These are phyloP conservation scores for Pomacea canaliculata DNA, from an alignment of 2,888 invertebrate species.

Conservation along the genomic window DNA sequence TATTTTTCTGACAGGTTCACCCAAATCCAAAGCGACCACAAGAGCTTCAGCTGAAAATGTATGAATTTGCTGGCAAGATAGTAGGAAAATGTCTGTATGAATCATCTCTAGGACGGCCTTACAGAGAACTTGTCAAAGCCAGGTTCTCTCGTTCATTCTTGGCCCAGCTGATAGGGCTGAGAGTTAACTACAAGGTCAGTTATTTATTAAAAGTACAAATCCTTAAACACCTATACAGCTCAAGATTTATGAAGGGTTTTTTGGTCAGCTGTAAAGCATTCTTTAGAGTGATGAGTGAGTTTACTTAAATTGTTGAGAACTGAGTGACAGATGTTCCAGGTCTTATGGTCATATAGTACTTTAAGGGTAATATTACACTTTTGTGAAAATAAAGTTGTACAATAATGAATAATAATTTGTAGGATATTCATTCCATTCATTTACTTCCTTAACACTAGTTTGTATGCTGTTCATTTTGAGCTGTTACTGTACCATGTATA, in stretches of 20 bases:
- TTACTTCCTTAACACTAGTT: background rate
- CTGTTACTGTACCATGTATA: background rate
- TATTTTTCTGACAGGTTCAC: constrained; percentile 74
- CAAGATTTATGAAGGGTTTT: too few species aligned
- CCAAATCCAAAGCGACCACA: constrained; percentile 82
- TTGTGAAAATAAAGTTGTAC: too few species aligned
- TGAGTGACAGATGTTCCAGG: too few species aligned
- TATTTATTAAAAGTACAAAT: too few species aligned
- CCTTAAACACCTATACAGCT: too few species aligned
- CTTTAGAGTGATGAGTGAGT: too few species aligned
- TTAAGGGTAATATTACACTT: too few species aligned
- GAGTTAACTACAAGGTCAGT: constrained; percentile 90
- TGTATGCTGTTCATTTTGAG: background rate
- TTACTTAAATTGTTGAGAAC: background rate
- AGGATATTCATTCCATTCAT: background rate
- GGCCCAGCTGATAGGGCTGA: constrained; percentile 91
- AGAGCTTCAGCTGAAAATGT: constrained; percentile 86
- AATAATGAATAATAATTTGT: background rate
- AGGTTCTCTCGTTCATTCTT: constrained; percentile 91
- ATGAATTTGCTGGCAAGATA: constrained; percentile 90
- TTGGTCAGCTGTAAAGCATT: too few species aligned
- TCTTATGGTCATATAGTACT: too few species aligned
- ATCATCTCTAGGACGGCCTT: constrained; percentile 89
- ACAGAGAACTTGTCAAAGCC: constrained; percentile 90
- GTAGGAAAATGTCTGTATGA: constrained; percentile 96